phyloP scores from a whole-genome alignment of 2,797 vertebrate genomes.

The Acridotheres tristis region DNA sequence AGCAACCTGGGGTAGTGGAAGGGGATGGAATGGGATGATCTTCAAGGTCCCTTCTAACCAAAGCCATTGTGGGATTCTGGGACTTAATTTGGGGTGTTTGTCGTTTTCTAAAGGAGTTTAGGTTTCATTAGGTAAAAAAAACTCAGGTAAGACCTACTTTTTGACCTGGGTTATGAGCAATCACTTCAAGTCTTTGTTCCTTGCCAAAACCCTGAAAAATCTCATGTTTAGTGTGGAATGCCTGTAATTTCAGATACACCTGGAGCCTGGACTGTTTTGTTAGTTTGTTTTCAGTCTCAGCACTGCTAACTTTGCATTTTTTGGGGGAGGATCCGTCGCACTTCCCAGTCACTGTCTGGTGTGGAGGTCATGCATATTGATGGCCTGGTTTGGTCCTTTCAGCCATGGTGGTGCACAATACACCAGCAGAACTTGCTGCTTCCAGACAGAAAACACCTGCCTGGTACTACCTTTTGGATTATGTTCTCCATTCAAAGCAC shows the following conservation, averaged over 20 bases:
- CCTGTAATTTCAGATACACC: neutral
- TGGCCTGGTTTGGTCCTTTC: neutral
- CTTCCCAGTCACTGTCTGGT: neutral
- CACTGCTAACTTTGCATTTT: fast-evolving
- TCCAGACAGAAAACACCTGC: constrained; percentile 44
- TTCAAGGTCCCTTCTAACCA: neutral
- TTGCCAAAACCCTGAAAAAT: neutral
- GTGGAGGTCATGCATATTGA: neutral
- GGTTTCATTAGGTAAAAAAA: neutral
- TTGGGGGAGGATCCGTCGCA: fast-evolving
- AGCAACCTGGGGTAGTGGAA: fast-evolving
- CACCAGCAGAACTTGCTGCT: neutral
- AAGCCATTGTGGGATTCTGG: neutral
- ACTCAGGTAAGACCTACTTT: neutral
- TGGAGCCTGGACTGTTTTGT: neutral
- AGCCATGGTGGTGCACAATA: neutral
- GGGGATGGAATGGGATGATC: fast-evolving
- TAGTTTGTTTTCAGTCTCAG: neutral
- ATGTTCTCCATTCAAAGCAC: neutral
- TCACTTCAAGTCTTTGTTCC: neutral
- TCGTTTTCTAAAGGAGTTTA: neutral
- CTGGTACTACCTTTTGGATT: constrained; percentile 29
- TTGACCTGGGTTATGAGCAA: neutral
- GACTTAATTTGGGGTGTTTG: neutral
- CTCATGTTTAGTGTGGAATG: fast-evolving